Evolutionary conservation across 2,888 invertebrate genomes (phyloP), one percentile per base, ranked within the genome.

Genomic region (Portevinia maculata): DNA sequence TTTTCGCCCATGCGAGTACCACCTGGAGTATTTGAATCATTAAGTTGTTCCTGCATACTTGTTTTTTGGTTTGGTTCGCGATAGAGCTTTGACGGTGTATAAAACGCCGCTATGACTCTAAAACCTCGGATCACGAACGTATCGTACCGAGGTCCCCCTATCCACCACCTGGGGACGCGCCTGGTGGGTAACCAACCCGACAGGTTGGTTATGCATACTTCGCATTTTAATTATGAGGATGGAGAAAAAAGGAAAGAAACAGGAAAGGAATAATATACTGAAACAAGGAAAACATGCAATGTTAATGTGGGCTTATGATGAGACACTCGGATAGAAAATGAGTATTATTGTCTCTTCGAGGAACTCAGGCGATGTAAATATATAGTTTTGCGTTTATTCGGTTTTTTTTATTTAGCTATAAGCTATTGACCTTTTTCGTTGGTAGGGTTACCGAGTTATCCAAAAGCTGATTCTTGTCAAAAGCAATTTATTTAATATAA

Each of bases 211-310:
- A 52, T 83, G 83, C 78, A 83, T 73, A 57, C 73, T 83, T 78
- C 53, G 53, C 78, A 78, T 83, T 83, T 83, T 78, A 83, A 83
- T 83, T 78, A 78, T 62, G 39, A 55, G 60, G 65, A 67, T 62
- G 59, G 48, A 65, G 59, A 52, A 11, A n/a, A 30, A 19, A 28
- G 15, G 15, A 11, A 21, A 69, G 69, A 52, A 59, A 44, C 39
- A 59, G 52, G 13, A 17, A 6, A 7, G 21, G 32, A 21, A 32
- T 60, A 73, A 60, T 64, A 34, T 28, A 32, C 52, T 30, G 34
- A 55, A 71, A 71, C 15, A 55, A 44, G 57, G 46, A 59, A 52
- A 60, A 52, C 46, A 41, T 69, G 60, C 24, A 46, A 30, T 64
- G 62, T 76, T 41, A 48, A 41, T 60, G 28, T 60, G 21, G 41